Evolutionary conservation across 2,888 invertebrate genomes (phyloP), one percentile per base, ranked within the genome.

Genomic region (Deilephila porcellus): DNA sequence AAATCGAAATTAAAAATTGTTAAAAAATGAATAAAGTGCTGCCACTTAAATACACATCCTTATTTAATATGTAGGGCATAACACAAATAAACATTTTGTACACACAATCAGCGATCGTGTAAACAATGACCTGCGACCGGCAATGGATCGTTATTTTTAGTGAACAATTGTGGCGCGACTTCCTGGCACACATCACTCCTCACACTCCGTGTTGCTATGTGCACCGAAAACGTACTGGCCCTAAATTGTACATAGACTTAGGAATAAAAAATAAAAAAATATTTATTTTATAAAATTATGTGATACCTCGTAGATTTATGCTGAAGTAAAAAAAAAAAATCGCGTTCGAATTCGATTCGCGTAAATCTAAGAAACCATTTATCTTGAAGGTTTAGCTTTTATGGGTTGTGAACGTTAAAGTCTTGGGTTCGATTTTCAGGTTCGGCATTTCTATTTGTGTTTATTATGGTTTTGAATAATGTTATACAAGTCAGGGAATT

Each of bases 121-220:
- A 83, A 86, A 84, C 83, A 85, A 73, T 81, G 87, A 83, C 81
- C 86, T 83, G 76, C 83, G 87, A 84, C 72, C 74, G 64, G 37
- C 37, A 52, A 25, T 17, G 34, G 53, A 45, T 71, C 63, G 62
- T 73, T 73, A 73, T 75, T 75, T 73, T 75, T 73, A 75, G 70
- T 71, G 71, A 70, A 71, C 62, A 71, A 29, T 76, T 76, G 74
- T 74, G 52, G 63, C 53, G 67, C 60, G 53, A 79, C 83, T 85
- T 85, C 87, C 86, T 83, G 83, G 78, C 74, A 77, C 74, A 73
- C 79, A 78, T 83, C 78, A 72, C 70, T 73, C 60, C 64, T 78
- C 82, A 85, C 80, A 80, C 60, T 59, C 60, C 20, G 72, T 86
- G 92, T 92, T 91, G 85, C 91, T 88, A 91, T 84, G 91, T 88